A percentile compares a stretch with the other conserved stretches of the same genome.
Conservation (phyloP, 2,888 invertebrate genomes). For the Clunio marinus region DNA sequence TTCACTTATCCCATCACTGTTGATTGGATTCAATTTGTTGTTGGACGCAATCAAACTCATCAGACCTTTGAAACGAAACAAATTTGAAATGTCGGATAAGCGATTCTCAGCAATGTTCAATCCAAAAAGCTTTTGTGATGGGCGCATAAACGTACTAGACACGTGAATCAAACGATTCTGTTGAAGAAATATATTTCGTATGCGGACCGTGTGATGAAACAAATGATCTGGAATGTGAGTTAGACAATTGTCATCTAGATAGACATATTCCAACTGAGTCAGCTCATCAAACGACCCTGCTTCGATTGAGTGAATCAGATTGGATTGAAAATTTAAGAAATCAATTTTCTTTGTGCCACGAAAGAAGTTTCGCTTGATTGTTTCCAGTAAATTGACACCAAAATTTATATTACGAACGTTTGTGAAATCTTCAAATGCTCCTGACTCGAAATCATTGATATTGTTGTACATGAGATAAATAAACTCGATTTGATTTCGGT, state of each 20-base stretch:
- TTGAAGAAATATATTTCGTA: slow-evolving; percentile 36
- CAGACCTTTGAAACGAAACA: slow-evolving; percentile 38
- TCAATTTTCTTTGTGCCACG: slow-evolving; percentile 32
- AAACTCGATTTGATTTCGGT: slow-evolving; percentile 34
- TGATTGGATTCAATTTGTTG: slow-evolving; percentile 37
- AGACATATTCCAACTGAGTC: slow-evolving; percentile 25
- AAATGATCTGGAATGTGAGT: slow-evolving; percentile 25
- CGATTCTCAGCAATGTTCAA: slow-evolving; percentile 30
- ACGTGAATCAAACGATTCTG: slow-evolving; percentile 23
- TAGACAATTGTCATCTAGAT: slow-evolving; percentile 37
- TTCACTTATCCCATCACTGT: slow-evolving; percentile 24
- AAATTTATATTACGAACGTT: slow-evolving; percentile 36
- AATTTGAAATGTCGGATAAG: slow-evolving; percentile 27
- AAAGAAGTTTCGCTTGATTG: slow-evolving; percentile 31
- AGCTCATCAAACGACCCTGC: slow-evolving; percentile 31
- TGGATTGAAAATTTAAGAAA: slow-evolving; percentile 38
- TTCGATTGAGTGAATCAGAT: slow-evolving; percentile 29
- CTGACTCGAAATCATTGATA: neutral
- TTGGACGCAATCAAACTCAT: slow-evolving; percentile 24
- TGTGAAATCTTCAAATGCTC: slow-evolving; percentile 9
- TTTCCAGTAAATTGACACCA: slow-evolving; percentile 35
- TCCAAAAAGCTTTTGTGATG: slow-evolving; percentile 21
- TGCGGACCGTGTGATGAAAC: slow-evolving; percentile 28
- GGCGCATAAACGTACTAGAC: slow-evolving; percentile 20
- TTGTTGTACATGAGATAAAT: slow-evolving; percentile 37